Base-by-base conservation (phyloP, 2,797 vertebrate genomes). In the Acanthurus lineatus region DNA sequence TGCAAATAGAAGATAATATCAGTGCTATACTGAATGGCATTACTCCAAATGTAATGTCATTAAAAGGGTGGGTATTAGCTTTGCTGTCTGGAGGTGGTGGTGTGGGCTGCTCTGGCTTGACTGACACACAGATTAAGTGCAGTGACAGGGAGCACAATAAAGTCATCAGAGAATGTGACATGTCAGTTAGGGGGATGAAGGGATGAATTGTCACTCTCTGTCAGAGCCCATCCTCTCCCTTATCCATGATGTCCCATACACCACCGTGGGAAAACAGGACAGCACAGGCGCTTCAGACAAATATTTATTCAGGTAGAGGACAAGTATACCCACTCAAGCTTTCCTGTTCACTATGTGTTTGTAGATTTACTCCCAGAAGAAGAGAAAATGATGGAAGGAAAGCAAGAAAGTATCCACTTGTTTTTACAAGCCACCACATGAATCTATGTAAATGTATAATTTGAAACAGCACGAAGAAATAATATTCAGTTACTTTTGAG, bases 141-240 rank as follows among this genome's bases (percentile, higher is more conserved):
- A 78, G 95, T 97, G 97, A 97, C 97, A 96, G 96, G 94, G 92
- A 79, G 93, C 96, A 97, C 96, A 97, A 96, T 97, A 96, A 96
- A 96, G 92, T 95, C 96, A 94, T 97, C 96, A 96, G 96, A 96
- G 96, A 95, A 95, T 92, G 91, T 97, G 97, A 97, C 97, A 96
- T 93, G 96, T 96, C 96, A 96, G 96, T 96, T 89, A 94, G 93
- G 94, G 93, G 90, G 95, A 95, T 95, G 95, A 95, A 95, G 83
- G 95, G 94, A 96, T 95, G 96, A 94, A 96, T 97, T 96, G 96
- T 97, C 96, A 92, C 94, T 94, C 96, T 96, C 96, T 97, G 96
- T 96, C 95, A 95, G 89, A 69, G 92, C 91, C 93, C 89, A 95
- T 95, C 96, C 96, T 84, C 93, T 92, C 91, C 91, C 93, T 96